Conservation (phyloP, 2,113 vertebrate species). For the Cyprinus carpio region DNA sequence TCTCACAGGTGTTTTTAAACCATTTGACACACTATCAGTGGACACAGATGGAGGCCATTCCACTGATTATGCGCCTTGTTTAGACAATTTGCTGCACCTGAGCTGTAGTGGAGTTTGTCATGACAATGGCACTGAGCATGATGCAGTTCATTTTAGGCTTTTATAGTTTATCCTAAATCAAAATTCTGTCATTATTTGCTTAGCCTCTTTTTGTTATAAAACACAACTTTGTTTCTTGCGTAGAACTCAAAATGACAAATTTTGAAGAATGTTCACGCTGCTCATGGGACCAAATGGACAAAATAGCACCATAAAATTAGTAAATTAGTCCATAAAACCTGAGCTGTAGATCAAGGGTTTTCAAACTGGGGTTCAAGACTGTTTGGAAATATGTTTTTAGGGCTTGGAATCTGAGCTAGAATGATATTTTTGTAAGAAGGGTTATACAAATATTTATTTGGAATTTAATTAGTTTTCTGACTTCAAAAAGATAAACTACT, state of each 20-base stretch:
- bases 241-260: not conserved
- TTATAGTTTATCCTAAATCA: not conserved
- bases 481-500: not conserved
- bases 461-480: not conserved
- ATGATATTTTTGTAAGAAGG: not conserved
- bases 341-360: not conserved
- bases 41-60: slow-evolving; percentile 53
- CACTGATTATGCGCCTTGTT: slow-evolving; percentile 44
- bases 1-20: slow-evolving; percentile 49
- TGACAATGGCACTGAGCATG: not conserved
- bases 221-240: not conserved
- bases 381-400: not conserved
- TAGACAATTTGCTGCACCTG: slow-evolving; percentile 31
- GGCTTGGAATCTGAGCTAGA: not conserved
- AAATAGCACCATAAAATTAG: not conserved
- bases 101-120: slow-evolving; percentile 12
- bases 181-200: not conserved
- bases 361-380: not conserved
- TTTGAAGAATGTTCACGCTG: not conserved
- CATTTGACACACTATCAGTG: slow-evolving; percentile 49
- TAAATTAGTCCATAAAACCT: not conserved
- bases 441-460: not conserved
- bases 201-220: not conserved
- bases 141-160: not conserved
- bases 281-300: not conserved